Conservation (phyloP, 53 echinoderm and acorn worm species). For the Luidia sarsii region DNA sequence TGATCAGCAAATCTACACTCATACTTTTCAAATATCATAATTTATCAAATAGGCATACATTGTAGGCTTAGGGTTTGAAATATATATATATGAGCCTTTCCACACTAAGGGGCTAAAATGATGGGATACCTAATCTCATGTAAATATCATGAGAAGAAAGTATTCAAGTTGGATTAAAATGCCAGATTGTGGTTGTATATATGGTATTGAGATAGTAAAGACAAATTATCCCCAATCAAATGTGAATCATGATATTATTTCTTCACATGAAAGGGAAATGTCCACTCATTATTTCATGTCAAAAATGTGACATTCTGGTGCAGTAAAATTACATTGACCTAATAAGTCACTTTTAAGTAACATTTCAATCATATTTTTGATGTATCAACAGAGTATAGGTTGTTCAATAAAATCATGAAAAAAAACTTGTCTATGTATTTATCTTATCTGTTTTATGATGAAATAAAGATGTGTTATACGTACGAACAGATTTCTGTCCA, state of each 20-base stretch:
- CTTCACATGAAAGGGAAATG: background rate
- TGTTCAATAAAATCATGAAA: background rate
- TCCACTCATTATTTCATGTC: background rate
- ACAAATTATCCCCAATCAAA: background rate
- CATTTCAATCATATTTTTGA: background rate
- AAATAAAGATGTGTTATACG: background rate
- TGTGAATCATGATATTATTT: background rate
- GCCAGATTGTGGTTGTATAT: background rate
- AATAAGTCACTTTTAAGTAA: background rate
- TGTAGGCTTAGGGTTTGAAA: no score
- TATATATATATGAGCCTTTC: slow-evolving; percentile 1
- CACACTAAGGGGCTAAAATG: background rate
- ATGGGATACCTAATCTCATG: background rate
- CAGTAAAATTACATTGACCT: background rate
- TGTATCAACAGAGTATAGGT: background rate
- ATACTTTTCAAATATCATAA: no score
- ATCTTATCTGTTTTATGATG: background rate
- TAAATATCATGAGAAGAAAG: background rate
- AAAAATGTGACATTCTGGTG: background rate
- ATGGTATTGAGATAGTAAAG: background rate
- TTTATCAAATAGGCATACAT: no score
- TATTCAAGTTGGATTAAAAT: background rate
- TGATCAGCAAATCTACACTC: no score
- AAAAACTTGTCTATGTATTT: background rate
- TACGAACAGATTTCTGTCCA: slow-evolving; percentile 3